phyloP scores from a whole-genome alignment of 2,113 vertebrate species.

The Hymenochirus boettgeri region DNA sequence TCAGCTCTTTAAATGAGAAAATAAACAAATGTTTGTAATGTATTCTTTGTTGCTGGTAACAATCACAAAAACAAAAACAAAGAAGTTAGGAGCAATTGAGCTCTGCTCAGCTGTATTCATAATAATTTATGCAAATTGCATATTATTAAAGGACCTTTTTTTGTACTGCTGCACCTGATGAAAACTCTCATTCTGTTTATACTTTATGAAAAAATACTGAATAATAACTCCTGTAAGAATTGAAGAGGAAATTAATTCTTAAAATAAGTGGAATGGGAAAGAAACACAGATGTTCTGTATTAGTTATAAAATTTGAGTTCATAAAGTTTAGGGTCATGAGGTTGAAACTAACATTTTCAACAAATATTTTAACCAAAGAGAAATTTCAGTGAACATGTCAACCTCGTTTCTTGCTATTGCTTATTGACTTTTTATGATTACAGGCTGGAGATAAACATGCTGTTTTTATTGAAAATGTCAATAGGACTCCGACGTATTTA shows the following conservation, averaged over 20 bases:
- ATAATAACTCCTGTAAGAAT: neutral
- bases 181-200: neutral
- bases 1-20: neutral
- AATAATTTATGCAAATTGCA: constrained; percentile 21
- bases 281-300: neutral
- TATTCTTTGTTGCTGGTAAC: neutral
- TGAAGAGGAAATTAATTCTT: neutral
- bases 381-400: neutral
- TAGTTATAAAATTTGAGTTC: neutral
- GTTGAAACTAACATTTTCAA: neutral
- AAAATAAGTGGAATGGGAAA: neutral
- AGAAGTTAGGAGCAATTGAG: neutral
- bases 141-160: neutral
- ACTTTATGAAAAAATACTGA: constrained; percentile 1
- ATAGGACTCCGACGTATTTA: neutral
- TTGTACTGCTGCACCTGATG: neutral
- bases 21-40: neutral
- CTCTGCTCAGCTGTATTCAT: neutral
- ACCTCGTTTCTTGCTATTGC: neutral
- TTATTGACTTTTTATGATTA: neutral
- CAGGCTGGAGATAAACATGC: neutral
- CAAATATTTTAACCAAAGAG: neutral
- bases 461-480: neutral
- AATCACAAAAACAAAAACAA: neutral
- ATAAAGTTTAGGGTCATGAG: neutral